Conservation (phyloP, 2,797 vertebrate genomes). For the Dryobates pubescens region DNA sequence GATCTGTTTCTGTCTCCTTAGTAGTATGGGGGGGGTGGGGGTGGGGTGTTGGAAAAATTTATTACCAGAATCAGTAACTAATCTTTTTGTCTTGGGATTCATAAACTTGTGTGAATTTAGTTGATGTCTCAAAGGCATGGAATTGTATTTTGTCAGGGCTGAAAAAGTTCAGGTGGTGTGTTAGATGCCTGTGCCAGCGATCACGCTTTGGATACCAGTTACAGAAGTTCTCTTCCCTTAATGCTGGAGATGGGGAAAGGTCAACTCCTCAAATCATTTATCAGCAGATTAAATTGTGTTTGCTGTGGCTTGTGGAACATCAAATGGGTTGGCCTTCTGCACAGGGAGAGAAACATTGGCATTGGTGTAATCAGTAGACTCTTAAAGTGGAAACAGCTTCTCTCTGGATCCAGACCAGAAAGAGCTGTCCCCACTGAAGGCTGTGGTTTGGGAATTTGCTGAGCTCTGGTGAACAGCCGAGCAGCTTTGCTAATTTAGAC, state of each 20-base stretch:
- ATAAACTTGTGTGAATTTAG: not conserved
- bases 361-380: not conserved
- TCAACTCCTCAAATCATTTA: not conserved
- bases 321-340: not conserved
- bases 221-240: not conserved
- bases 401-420: not conserved
- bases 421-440: not conserved
- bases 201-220: not conserved
- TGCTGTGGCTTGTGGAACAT: not conserved
- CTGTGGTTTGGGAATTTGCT: not conserved
- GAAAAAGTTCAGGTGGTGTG: rapidly evolving
- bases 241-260: not conserved
- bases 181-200: not conserved
- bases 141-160: not conserved
- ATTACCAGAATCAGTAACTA: not conserved
- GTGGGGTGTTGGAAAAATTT: too few relatives aligned
- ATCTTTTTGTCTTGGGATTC: not conserved
- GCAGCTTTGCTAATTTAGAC: not conserved
- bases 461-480: not conserved
- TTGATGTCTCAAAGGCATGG: not conserved
- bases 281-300: not conserved
- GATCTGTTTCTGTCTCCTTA: not conserved
- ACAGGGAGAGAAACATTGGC: not conserved
- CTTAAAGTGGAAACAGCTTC: not conserved
- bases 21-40: too few relatives aligned